Percentiles rank a stretch among this genome's conserved stretches.
Evolutionary conservation across 2,888 invertebrate genomes (phyloP).

Genomic region (Aleiodes testaceus): DNA sequence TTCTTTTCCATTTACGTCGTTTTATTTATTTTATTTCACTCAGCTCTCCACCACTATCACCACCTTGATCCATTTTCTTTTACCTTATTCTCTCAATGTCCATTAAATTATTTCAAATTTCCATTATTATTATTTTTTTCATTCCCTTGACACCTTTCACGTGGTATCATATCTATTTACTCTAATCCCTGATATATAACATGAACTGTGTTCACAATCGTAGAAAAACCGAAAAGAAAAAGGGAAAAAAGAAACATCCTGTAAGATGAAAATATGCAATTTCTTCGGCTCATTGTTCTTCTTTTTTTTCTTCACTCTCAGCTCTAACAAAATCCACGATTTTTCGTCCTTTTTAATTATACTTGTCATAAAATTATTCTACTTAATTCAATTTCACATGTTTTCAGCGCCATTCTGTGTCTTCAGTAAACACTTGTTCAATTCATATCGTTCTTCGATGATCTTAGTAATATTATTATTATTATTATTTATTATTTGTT

Average conservation of each 20-base stretch:
- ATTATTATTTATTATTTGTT: neutral
- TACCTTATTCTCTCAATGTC: too few species aligned
- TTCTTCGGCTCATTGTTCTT: conserved; percentile 40
- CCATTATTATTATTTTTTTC: conserved; percentile 32
- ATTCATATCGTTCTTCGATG: conserved; percentile 43
- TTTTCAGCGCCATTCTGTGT: conserved; percentile 44
- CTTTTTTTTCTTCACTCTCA: conserved; percentile 26
- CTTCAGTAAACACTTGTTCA: conserved; percentile 45
- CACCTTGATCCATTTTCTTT: conserved; percentile 56
- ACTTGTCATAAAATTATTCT: conserved; percentile 30
- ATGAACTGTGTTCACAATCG: conserved; percentile 69
- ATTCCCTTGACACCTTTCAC: conserved; percentile 58
- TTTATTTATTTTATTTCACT: conserved; percentile 47
- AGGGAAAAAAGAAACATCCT: conserved; percentile 15
- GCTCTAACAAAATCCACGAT: conserved; percentile 21
- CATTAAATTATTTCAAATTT: conserved; percentile 9
- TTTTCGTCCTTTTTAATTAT: conserved; percentile 34
- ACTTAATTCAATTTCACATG: conserved; percentile 16
- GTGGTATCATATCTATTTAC: conserved; percentile 69
- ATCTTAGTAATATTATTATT: conserved; percentile 32
- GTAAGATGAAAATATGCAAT: conserved; percentile 39
- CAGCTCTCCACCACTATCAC: conserved; percentile 66
- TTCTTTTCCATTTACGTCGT: conserved; percentile 39
- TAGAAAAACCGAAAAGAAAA: conserved; percentile 53
- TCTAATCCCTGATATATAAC: conserved; percentile 72